Evolutionary conservation across 2,888 invertebrate species (phyloP).

Genomic region (Phragmatobia fuliginosa): DNA sequence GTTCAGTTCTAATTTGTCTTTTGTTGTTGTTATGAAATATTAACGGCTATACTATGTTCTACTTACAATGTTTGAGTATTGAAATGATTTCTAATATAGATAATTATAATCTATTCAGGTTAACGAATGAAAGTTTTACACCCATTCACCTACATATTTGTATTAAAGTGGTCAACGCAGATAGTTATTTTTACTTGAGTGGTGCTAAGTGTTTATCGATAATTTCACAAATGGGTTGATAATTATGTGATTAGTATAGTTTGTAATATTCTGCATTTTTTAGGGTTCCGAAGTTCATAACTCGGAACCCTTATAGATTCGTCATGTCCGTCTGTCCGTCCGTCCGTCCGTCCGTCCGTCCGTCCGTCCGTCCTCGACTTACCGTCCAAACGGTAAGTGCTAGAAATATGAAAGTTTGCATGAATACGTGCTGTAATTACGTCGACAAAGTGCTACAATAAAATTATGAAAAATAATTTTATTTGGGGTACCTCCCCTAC

Average conservation of each 20-base stretch:
- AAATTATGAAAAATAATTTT: too few relatives aligned
- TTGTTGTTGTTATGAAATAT: background rate
- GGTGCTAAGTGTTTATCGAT: background rate
- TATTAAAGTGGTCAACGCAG: slow-evolving; percentile 9
- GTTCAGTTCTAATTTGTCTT: too few relatives aligned
- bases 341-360: too few relatives aligned
- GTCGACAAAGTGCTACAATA: too few relatives aligned
- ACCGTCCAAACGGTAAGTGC: too few relatives aligned
- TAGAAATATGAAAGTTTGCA: too few relatives aligned
- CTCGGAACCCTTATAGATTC: too few relatives aligned
- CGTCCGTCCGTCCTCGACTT: too few relatives aligned
- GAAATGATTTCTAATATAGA: background rate
- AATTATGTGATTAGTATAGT: background rate
- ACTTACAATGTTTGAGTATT: background rate
- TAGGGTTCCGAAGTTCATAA: too few relatives aligned
- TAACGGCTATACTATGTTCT: background rate
- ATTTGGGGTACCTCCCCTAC: too few relatives aligned
- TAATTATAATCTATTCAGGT: slow-evolving; percentile 37
- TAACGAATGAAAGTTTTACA: slow-evolving; percentile 26
- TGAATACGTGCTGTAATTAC: too few relatives aligned
- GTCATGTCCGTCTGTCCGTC: too few relatives aligned
- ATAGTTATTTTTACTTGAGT: slow-evolving; percentile 7
- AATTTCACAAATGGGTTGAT: slow-evolving; percentile 7
- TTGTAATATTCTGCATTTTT: background rate
- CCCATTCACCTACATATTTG: slow-evolving; percentile 10